A percentile compares a stretch with the other conserved stretches of the same genome.
These are phyloP conservation scores for Microctonus brassicae DNA, from an alignment of 2,888 invertebrate genomes.

Conservation along the genomic window DNA sequence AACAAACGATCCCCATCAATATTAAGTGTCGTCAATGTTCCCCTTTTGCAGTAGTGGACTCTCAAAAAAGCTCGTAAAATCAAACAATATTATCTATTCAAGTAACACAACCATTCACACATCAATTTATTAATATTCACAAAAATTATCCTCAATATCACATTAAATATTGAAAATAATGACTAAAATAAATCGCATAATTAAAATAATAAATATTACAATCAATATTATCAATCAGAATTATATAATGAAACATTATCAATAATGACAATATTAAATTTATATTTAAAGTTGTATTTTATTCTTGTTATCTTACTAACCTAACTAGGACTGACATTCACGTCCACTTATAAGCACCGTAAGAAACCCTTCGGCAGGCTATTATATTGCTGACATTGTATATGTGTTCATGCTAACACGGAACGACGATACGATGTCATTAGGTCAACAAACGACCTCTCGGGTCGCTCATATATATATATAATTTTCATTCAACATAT, in stretches of 20 bases:
- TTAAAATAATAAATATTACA: not conserved
- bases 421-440: constrained; percentile 26
- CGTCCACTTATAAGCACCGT: constrained; percentile 16
- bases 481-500: too few relatives aligned
- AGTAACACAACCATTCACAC: not conserved
- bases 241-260: not conserved
- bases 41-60: not conserved
- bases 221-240: not conserved
- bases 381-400: constrained; percentile 9
- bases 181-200: not conserved
- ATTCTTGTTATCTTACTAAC: constrained; percentile 9
- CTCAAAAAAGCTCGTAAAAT: not conserved
- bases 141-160: not conserved
- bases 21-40: not conserved
- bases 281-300: not conserved
- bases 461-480: constrained; percentile 19
- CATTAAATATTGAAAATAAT: not conserved
- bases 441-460: constrained; percentile 47
- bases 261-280: not conserved
- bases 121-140: not conserved
- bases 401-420: constrained; percentile 15
- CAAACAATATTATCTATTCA: not conserved
- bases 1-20: not conserved
- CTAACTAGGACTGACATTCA: constrained; percentile 14
- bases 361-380: constrained; percentile 17